Evolutionary conservation across 1,140 invertebrate species (phyloP).

Genomic region (Drosophila pruinosa): DNA sequence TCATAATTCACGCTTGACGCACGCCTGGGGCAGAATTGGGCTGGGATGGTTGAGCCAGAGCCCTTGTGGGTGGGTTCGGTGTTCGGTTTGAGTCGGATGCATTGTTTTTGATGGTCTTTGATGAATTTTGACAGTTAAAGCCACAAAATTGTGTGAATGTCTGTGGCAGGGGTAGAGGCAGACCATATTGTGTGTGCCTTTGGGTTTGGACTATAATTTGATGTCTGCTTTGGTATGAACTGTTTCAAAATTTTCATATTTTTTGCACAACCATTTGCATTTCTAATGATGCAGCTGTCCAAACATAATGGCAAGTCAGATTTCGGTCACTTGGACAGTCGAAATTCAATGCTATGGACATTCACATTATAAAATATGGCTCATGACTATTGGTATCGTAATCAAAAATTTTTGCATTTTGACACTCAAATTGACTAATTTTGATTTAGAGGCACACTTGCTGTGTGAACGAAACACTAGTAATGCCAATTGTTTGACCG

Average conservation of each 20-base stretch:
- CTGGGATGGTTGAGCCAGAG: background rate
- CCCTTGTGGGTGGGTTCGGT: constrained; percentile 1
- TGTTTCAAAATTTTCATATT: constrained; percentile 37
- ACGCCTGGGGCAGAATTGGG: constrained; percentile 23
- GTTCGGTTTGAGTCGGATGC: background rate
- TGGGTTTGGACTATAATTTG: constrained; percentile 37
- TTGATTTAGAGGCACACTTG: constrained; percentile 1
- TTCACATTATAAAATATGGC: constrained; percentile 42
- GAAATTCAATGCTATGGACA: constrained; percentile 21
- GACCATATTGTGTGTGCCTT: background rate
- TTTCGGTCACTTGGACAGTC: constrained; percentile 20
- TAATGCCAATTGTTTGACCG: background rate
- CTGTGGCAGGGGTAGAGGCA: background rate
- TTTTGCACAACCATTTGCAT: constrained; percentile 59
- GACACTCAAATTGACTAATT: constrained; percentile 53
- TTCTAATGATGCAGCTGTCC: constrained; percentile 56
- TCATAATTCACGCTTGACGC: constrained; percentile 66
- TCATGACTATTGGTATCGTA: constrained; percentile 20
- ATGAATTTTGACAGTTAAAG: constrained; percentile 64
- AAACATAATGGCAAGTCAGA: constrained; percentile 42
- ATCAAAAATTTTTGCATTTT: constrained; percentile 51
- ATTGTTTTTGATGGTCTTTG: constrained; percentile 58
- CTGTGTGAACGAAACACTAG: background rate
- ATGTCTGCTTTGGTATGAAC: constrained; percentile 34
- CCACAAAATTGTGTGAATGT: constrained; percentile 32